These are phyloP conservation scores for Aphaenogaster ashmeadi DNA, from an alignment of 1,140 invertebrate genomes.

Conservation along the genomic window DNA sequence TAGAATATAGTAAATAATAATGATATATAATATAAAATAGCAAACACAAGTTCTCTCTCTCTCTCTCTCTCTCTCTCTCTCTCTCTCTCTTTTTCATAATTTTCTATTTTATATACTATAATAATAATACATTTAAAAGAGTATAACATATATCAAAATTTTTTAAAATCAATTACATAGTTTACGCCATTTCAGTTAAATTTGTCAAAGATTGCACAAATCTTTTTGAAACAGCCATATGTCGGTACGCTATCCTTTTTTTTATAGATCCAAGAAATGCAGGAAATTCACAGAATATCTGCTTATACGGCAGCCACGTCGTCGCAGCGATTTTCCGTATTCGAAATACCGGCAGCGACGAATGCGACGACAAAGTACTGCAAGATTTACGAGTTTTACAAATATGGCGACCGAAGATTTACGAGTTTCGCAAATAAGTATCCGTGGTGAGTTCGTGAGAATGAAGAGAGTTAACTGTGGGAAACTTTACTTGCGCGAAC, in stretches of 20 bases:
- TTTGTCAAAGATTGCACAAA: neutral
- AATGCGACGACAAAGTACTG: constrained; percentile 48
- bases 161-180: neutral
- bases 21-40: neutral
- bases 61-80: neutral
- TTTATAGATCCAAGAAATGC: neutral
- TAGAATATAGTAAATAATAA: neutral
- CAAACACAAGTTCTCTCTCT: neutral
- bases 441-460: constrained; percentile 51
- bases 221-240: neutral
- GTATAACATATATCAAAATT: neutral
- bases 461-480: constrained; percentile 62
- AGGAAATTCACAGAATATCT: constrained; percentile 7
- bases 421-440: constrained; percentile 62
- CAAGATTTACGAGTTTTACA: constrained; percentile 59
- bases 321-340: constrained; percentile 47
- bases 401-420: constrained; percentile 60
- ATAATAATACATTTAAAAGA: neutral
- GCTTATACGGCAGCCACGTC: constrained; percentile 40
- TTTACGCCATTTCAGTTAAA: neutral
- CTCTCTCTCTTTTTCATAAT: neutral
- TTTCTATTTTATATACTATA: neutral
- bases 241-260: neutral
- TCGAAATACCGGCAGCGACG: constrained; percentile 51
- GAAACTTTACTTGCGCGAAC: constrained; percentile 43